Evolutionary conservation across 2,797 vertebrate species (phyloP), one percentile per base, ranked within the genome.

Genomic region (Pseudopleuronectes americanus): DNA sequence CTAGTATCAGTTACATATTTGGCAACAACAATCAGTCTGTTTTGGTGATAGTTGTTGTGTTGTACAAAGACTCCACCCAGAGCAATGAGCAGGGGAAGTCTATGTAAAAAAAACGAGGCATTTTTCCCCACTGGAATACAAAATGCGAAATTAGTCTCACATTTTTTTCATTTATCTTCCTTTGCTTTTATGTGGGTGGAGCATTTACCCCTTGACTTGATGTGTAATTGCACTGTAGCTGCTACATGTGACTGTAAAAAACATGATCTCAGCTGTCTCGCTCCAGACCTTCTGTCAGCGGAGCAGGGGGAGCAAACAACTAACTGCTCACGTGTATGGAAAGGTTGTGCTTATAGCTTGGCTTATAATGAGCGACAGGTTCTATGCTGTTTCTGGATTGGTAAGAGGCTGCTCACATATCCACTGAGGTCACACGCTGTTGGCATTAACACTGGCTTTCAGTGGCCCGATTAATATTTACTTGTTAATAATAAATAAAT

Each of bases 11-110:
- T 77, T 68, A 49, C 62, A 79, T 64, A 24, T 77, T 86, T 89
- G 84, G 79, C 79, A 22, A 19, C 4, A 28, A 43, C 36, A 33
- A 3, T 70, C 41, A 4, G 6, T 80, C 58, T 89, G 85, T 84
- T 90, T 84, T 86, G 86, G 86, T 87, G 90, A 89, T 79, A 84
- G 86, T 87, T 87, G 87, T 90, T 84, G 84, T 85, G 87, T 74
- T 85, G 79, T 64, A 38, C 57, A 89, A 84, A 87, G 74, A 79
- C 41, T 68, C 10, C 12, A 68, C 19, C 23, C 21, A 63, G 53
- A 56, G 26, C 64, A 68, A 73, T 38, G 41, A 5, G 21, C 41
- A 31, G 41, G 21, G 63, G 53, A 51, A 59, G 33, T 24, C n/a
- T 58, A 51, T 56, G 57, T 45, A 21, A 66, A 70, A 71, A 41